These are phyloP conservation scores for Theonella swinhoei DNA, from an alignment of 37 sponge, comb jelly and placozoan genomes.

Conservation along the genomic window DNA sequence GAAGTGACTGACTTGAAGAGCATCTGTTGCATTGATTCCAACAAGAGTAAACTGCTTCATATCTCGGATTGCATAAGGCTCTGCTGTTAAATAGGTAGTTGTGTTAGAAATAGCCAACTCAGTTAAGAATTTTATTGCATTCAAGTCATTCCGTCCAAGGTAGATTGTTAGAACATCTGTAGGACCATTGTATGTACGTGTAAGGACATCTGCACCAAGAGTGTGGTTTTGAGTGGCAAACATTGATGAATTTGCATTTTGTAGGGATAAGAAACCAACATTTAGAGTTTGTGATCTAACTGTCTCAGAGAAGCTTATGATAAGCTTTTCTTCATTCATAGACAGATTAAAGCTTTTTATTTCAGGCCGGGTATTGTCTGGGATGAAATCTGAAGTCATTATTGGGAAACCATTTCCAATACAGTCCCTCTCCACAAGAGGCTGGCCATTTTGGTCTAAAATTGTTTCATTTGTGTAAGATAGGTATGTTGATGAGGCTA, in stretches of 20 bases:
- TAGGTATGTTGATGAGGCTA: constrained; percentile 52
- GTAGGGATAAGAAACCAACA: constrained; percentile 59
- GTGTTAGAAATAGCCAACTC: constrained; percentile 63
- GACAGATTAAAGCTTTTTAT: constrained; percentile 67
- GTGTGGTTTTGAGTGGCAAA: constrained; percentile 34
- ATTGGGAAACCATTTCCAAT: constrained; percentile 25
- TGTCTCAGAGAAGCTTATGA: constrained; percentile 81
- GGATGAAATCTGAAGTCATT: constrained; percentile 39
- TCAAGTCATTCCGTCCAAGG: constrained; percentile 60
- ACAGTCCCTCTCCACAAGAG: constrained; percentile 61
- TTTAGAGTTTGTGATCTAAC: constrained; percentile 54
- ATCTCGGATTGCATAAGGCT: constrained; percentile 48
- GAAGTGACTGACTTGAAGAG: constrained; percentile 52
- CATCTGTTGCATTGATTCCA: constrained; percentile 27
- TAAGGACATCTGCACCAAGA: constrained; percentile 28
- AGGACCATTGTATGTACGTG: constrained; percentile 33
- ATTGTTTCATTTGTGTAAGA: constrained; percentile 53
- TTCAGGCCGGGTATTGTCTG: constrained; percentile 73
- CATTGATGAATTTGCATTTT: constrained; percentile 23
- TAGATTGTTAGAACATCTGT: constrained; percentile 60
- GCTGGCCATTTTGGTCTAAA: constrained; percentile 59
- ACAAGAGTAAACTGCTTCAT: constrained; percentile 59
- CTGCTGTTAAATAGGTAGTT: constrained; percentile 69
- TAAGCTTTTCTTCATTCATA: constrained; percentile 52
- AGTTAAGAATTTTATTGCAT: constrained; percentile 72